Evolutionary conservation across 2,797 vertebrate species (phyloP), one percentile per base, ranked within the genome.

Genomic region (Clarias laeviceps): DNA sequence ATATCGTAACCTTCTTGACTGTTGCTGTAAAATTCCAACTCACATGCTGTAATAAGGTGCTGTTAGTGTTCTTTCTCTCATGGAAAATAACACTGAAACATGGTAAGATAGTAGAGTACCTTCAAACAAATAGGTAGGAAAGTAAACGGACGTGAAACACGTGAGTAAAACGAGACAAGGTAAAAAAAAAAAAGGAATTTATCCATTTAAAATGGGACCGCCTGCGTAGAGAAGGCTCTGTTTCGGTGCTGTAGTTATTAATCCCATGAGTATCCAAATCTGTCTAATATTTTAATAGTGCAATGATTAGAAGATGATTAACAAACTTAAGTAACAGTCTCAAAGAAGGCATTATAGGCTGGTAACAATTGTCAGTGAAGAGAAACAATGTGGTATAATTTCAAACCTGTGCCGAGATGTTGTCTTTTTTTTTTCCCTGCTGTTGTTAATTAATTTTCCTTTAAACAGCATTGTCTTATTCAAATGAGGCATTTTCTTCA

Each of bases 401-500:
- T 89, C 77, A 77, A 84, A 83, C 77, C 84, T 90, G 81, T 79
- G 62, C 84, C 69, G 84, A 91, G 84, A 90, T 90, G 88, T 86
- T 56, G 64, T 79, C 85, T 9, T 91, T 92, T 91, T 91, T 87
- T 87, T 27, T 22, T 54, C 2, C 20, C 87, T 72, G 14, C 74
- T 61, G 50, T 83, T 62, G 87, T 89, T 93, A 93, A 93, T 93
- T 92, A 93, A 91, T 89, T 91, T 91, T 85, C 84, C 86, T 82
- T 84, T 89, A 91, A 93, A 93, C 85, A 88, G 87, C 88, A 89
- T 76, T 83, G 82, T 88, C 90, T 93, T 90, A 94, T 96, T 94
- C 87, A 94, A 94, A 95, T 93, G 78, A 94, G 91, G 84, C 88
- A 50, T 78, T 89, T 81, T 92, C 87, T 94, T 94, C 77, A 92